Conservation (phyloP, 2,888 invertebrate genomes). For the Hyalella azteca region DNA sequence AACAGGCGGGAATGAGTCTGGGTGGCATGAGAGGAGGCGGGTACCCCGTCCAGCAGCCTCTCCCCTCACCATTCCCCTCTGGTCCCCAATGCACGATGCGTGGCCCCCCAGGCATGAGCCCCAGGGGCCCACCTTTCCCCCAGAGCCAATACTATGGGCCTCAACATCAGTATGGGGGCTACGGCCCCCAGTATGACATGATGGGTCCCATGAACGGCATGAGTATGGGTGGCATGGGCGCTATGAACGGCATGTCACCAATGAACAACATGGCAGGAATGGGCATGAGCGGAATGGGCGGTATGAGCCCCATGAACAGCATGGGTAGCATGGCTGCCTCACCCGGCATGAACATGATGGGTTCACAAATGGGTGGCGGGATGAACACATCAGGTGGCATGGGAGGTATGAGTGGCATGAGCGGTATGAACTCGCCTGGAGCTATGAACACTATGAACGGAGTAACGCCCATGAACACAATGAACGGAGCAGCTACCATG, state of each 20-base stretch:
- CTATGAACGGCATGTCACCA: conserved; percentile 55
- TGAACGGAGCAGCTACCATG: conserved; percentile 45
- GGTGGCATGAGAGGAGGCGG: conserved; percentile 45
- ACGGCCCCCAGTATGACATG: conserved; percentile 51
- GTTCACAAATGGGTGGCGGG: conserved; percentile 59
- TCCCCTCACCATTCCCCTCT: conserved; percentile 63
- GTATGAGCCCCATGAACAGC: conserved; percentile 55
- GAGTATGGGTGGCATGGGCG: conserved; percentile 57
- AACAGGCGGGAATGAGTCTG: conserved; percentile 46
- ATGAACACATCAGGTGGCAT: conserved; percentile 59
- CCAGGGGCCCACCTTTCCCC: conserved; percentile 58
- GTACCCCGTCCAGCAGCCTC: conserved; percentile 58
- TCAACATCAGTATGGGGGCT: conserved; percentile 61
- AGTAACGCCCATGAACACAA: conserved; percentile 37
- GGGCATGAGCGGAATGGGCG: conserved; percentile 57
- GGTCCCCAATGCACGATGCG: conserved; percentile 61
- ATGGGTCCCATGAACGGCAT: conserved; percentile 59
- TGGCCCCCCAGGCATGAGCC: conserved; percentile 53
- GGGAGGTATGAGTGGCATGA: conserved; percentile 50
- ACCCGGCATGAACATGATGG: conserved; percentile 58
- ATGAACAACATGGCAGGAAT: conserved; percentile 49
- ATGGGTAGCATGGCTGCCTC: conserved; percentile 48
- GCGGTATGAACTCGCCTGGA: conserved; percentile 42
- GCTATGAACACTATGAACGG: conserved; percentile 45
- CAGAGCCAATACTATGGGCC: conserved; percentile 64